Evolutionary conservation across 2,888 invertebrate species (phyloP), one percentile per base, ranked within the genome.

Genomic region (Melieria crassipennis): DNA sequence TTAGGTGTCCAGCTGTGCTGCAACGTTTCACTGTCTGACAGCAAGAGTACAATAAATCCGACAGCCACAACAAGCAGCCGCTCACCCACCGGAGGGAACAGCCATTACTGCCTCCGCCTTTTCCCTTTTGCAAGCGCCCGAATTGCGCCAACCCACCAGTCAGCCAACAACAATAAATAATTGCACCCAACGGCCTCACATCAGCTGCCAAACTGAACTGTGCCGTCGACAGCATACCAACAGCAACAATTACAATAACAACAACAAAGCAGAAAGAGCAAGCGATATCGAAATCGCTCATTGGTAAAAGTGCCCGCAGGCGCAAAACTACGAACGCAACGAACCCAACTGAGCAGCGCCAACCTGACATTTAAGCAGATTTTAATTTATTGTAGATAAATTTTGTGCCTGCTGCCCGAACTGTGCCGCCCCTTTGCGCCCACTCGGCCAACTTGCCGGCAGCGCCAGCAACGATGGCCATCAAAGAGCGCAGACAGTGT

Each of bases 361-460:
- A 65, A 77, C 75, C 73, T 78, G 77, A 79, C 83, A 80, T 84
- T 84, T 85, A 85, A 85, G 79, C 79, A 78, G 81, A 80, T 85
- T 84, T 83, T 85, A 83, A 84, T 85, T 84, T 85, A 82, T 85
- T 81, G 78, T 80, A 81, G 79, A 79, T 82, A 83, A 76, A 52
- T 67, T 60, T 43, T 50, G 30, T 52, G 60, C 50, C n/a, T 50
- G 46, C 61, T 52, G 62, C 47, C 55, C 67, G 56, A 48, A 64
- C 47, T 57, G 45, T 46, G 13, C 7, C 43, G 13, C 10, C 7
- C 45, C 30, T 7, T n/a, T 16, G 43, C 43, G n/a, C 10, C 45
- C 69, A 62, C 6, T 9, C 7, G 9, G 11, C 48, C 11, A 64
- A 9, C 9, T 16, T 9, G 42, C 16, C 52, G 64, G 52, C 9